Conservation (phyloP, 1,140 invertebrate genomes). For the Drosophila chauvacae region DNA sequence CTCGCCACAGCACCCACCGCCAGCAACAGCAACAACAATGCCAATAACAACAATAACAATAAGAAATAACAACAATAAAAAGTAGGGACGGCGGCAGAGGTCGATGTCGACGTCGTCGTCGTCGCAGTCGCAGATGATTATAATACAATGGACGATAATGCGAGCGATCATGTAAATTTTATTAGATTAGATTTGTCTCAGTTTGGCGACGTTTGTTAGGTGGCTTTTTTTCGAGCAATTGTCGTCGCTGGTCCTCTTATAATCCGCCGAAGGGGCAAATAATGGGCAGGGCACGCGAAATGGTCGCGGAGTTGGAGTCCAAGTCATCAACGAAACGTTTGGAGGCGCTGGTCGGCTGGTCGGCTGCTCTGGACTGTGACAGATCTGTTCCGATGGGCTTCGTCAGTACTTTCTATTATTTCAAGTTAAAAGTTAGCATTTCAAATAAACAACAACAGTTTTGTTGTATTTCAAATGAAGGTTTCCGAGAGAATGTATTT, state of each 20-base stretch:
- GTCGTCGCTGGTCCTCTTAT: neutral
- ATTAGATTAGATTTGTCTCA: conserved; percentile 75
- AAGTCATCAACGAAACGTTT: neutral
- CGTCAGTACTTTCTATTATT: neutral
- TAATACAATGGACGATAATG: conserved; percentile 83
- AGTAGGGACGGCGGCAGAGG: conserved; percentile 57
- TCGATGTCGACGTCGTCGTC: conserved; percentile 52
- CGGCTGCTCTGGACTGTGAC: neutral
- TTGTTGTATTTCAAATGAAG: neutral
- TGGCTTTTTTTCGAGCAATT: conserved; percentile 7
- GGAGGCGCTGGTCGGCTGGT: neutral
- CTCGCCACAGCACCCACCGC: conserved; percentile 54
- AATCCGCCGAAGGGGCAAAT: neutral
- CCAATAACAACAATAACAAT: conserved; percentile 9
- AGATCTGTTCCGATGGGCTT: neutral
- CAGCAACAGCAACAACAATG: conserved; percentile 25
- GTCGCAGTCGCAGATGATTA: conserved; percentile 66
- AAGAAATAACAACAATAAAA: conserved; percentile 44
- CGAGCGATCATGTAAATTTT: conserved; percentile 78
- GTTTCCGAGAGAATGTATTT: conserved; percentile 5
- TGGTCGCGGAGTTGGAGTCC: neutral
- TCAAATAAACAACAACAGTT: neutral
- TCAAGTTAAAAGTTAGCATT: neutral
- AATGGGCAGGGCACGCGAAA: neutral
- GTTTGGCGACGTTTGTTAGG: conserved; percentile 47